Base-by-base conservation (phyloP, 2,888 invertebrate species). In the Apeira syringaria region DNA sequence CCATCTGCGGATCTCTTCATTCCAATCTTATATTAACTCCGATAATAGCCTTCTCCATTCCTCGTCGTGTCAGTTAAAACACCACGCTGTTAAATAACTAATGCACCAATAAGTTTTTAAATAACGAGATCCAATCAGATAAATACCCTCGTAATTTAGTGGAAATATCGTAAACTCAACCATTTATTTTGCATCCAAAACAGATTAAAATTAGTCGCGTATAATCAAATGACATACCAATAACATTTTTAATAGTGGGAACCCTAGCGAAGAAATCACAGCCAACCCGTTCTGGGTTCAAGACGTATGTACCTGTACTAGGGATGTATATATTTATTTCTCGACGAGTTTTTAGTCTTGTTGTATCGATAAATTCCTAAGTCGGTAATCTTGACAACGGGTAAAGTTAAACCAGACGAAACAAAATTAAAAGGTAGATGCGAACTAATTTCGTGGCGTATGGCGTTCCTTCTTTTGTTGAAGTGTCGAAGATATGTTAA, bases 341-440 rank as follows among this genome's bases (percentile, higher is more conserved):
- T 77, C 78, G 69, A 72, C 80, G 80, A 12, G 61, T 82, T 86
- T 85, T 87, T 88, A 74, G 64, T 84, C 83, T 80, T 86, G 74
- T 87, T 87, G 83, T 75, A 67, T 66, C 80, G 80, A 74, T 83
- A 85, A 87, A 89, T 89, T 89, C 89, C 89, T 86, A 83, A 85
- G 86, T 80, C 81, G 78, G 88, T 87, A 87, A 88, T 87, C 87
- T 81, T 80, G 82, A 83, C 87, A 82, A 81, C 80, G 78, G 86
- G 87, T 87, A 87, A 89, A 88, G 87, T 89, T 88, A 87, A 87
- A 84, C 85, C 87, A 89, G 89, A 89, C 89, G 80, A 84, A 89
- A 88, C 80, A 87, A 89, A 88, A 88, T 87, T 85, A 88, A 88
- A 88, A 87, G 77, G 82, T 78, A 80, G 68, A 82, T 74, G 74